Evolutionary conservation across 2,888 invertebrate genomes (phyloP).

Genomic region (Rhynchonema sp.): DNA sequence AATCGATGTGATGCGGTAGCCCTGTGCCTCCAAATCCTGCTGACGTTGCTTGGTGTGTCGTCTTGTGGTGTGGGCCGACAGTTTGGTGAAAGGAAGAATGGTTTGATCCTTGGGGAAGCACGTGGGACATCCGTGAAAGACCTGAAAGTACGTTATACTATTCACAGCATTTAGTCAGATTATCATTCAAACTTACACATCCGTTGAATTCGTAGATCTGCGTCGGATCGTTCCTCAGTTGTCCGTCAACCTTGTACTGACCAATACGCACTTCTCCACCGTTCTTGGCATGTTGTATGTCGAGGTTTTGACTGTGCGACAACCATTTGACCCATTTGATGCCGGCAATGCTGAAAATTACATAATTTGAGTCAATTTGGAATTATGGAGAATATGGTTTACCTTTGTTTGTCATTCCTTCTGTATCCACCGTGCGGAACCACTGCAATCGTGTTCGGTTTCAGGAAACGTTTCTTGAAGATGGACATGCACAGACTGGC

Average conservation of each 20-base stretch:
- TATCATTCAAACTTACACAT: not conserved
- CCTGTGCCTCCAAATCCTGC: not conserved
- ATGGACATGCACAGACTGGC: slow-evolving; percentile 9
- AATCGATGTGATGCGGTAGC: not conserved
- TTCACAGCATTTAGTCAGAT: not conserved
- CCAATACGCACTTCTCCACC: slow-evolving; percentile 9
- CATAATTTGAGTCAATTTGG: too few relatives aligned
- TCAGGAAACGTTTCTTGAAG: slow-evolving; percentile 7
- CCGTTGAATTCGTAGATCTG: not conserved
- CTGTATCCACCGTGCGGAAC: slow-evolving; percentile 9
- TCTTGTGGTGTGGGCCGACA: not conserved
- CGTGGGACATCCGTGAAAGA: not conserved
- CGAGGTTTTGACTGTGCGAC: not conserved
- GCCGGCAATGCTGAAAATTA: slow-evolving; percentile 6
- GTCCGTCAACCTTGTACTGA: slow-evolving; percentile 10
- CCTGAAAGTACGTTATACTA: not conserved
- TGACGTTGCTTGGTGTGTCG: not conserved
- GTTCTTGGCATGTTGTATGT: slow-evolving; percentile 5
- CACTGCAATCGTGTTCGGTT: slow-evolving; percentile 8
- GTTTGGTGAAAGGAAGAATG: not conserved
- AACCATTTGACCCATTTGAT: slow-evolving; percentile 11
- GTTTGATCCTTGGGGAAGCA: not conserved
- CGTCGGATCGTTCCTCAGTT: not conserved
- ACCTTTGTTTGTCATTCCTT: not conserved
- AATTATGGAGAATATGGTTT: too few relatives aligned